Percentiles rank a stretch among this genome's conserved stretches.
phyloP scores from a whole-genome alignment of 2,888 invertebrate genomes.

The Lissonota sp. region DNA sequence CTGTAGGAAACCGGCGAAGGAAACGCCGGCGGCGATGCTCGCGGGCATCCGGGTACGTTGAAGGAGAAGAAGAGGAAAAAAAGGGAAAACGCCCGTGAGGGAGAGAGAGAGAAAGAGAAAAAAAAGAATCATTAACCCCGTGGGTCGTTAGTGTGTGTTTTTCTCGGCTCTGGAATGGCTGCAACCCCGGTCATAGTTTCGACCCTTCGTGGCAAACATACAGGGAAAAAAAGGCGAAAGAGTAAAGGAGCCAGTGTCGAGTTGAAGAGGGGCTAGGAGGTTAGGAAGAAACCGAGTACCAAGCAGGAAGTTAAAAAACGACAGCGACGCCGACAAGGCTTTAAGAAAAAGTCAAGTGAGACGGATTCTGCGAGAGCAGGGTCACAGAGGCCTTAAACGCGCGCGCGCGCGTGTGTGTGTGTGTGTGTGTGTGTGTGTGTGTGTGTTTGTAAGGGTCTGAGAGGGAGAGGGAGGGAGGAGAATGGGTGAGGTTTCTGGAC shows the following conservation, averaged over 20 bases:
- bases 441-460: slow-evolving; percentile 25
- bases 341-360: slow-evolving; percentile 15
- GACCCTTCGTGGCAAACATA: slow-evolving; percentile 23
- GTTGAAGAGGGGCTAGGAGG: slow-evolving; percentile 3
- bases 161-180: slow-evolving; percentile 55
- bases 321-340: slow-evolving; percentile 39
- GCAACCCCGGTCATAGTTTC: slow-evolving; percentile 36
- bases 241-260: slow-evolving; percentile 21
- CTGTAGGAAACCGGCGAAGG: slow-evolving; percentile 3
- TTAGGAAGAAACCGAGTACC: slow-evolving; percentile 38
- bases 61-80: slow-evolving; percentile 23
- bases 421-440: not conserved
- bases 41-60: slow-evolving; percentile 53
- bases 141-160: slow-evolving; percentile 71
- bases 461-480: slow-evolving; percentile 45
- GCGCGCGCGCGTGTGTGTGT: too few relatives aligned
- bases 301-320: slow-evolving; percentile 65
- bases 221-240: slow-evolving; percentile 12
- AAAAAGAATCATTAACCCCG: slow-evolving; percentile 73
- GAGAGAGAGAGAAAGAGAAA: slow-evolving; percentile 21
- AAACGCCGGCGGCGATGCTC: slow-evolving; percentile 31
- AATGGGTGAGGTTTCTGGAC: slow-evolving; percentile 55
- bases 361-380: slow-evolving; percentile 34
- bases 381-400: not conserved
- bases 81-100: not conserved